Base-by-base conservation (phyloP, 2,113 vertebrate genomes). In the Donacobius atricapilla region DNA sequence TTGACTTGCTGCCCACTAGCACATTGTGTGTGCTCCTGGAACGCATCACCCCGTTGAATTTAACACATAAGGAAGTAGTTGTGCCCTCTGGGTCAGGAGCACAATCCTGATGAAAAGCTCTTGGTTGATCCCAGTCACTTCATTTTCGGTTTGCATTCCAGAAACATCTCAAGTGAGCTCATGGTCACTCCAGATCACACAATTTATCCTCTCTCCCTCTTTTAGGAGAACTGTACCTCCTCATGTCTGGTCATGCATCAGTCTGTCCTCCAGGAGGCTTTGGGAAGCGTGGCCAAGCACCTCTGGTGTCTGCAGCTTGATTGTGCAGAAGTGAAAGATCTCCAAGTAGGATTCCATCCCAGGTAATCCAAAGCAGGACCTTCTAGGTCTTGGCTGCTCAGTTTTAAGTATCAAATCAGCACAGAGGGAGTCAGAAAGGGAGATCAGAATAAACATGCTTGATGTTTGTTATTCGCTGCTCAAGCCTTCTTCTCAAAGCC, bases 41-140 rank as follows among this genome's bases (percentile, higher is more conserved):
- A 44, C 0, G 0, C 44, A 37, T 48, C 1, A 0, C 30, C 31
- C 15, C 11, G 3, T 9, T 33, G 56, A 66, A 44, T 78, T 66
- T 58, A 42, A 83, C 15, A 10, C 42, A 13, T 22, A 9, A 78
- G 60, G 65, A 84, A 66, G 64, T 57, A 48, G 51, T 37, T 87
- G 18, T 3, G 5, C 2, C 2, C 39, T 77, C 63, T 54, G 40
- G 39, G 35, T 61, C 21, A 33, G 48, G 47, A 69, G 63, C 35
- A 61, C 12, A 28, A 3, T 16, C 23, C 40, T 63, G 40, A 54
- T 1, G 0, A 40, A 63, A 54, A 83, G 11, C 25, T 69, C 25
- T 20, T 35, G 21, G 25, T 69, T 61, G n/a, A 54, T 48, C 40
- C 40, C 40, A 37, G 25, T 56, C 48, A 16, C 10, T 48, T 18